Percentiles rank a stretch among this genome's conserved stretches.
phyloP scores from a whole-genome alignment of 2,113 vertebrate species.

The Carassius auratus region DNA sequence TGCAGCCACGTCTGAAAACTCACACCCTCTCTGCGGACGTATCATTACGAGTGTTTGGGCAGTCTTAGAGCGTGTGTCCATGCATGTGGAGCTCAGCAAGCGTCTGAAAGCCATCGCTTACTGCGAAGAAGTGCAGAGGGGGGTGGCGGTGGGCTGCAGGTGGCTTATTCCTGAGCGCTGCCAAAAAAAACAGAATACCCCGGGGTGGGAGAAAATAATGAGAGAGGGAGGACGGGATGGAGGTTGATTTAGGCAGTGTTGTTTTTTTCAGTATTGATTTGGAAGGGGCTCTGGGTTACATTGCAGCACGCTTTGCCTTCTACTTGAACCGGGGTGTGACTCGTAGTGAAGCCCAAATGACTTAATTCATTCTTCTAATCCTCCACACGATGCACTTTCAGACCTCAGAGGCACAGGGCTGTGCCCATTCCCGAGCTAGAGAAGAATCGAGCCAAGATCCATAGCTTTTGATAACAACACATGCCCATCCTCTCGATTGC shows the following conservation, averaged over 20 bases:
- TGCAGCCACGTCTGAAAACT: constrained; percentile 42
- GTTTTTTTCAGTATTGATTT: constrained; percentile 75
- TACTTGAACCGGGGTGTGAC: constrained; percentile 71
- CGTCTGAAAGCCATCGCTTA: constrained; percentile 44
- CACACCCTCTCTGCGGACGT: constrained; percentile 33
- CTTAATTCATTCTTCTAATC: constrained; percentile 79
- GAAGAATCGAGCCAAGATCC: constrained; percentile 54
- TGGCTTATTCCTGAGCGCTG: constrained; percentile 73
- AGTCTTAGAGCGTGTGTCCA: not conserved
- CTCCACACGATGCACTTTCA: constrained; percentile 62
- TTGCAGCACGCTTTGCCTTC: constrained; percentile 71
- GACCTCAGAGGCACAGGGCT: constrained; percentile 70
- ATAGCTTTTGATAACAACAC: constrained; percentile 65
- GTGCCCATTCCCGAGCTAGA: constrained; percentile 72
- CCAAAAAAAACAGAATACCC: constrained; percentile 77
- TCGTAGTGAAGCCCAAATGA: constrained; percentile 74
- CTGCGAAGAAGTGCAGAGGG: constrained; percentile 41
- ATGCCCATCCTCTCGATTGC: constrained; percentile 40
- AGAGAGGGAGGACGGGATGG: constrained; percentile 40
- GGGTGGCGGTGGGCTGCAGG: constrained; percentile 69
- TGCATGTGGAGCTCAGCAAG: constrained; percentile 52
- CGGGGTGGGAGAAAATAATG: constrained; percentile 73
- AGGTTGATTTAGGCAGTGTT: constrained; percentile 72
- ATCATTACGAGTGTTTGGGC: constrained; percentile 32
- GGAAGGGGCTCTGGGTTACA: constrained; percentile 69